Conservation (phyloP, 2,888 invertebrate genomes). For the Encarsia formosa region DNA sequence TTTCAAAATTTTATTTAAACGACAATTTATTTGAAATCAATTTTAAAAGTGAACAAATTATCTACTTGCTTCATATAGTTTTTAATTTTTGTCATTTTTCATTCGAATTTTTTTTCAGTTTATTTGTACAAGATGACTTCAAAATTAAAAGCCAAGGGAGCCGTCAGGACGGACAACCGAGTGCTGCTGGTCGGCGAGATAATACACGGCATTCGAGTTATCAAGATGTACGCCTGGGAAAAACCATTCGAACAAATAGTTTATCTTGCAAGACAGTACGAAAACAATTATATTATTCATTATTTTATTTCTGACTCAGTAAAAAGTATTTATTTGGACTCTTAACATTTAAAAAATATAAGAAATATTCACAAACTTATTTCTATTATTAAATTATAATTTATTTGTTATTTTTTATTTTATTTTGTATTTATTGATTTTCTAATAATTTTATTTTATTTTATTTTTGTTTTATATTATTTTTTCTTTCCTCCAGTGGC, state of each 20-base stretch:
- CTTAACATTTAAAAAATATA: background rate
- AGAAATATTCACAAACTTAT: too few species aligned
- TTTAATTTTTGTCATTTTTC: too few species aligned
- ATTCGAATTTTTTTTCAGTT: conserved; percentile 49
- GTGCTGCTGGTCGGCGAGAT: conserved; percentile 77
- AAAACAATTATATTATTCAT: background rate
- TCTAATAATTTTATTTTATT: too few species aligned
- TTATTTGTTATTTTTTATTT: too few species aligned
- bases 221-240: conserved; percentile 87
- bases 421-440: too few species aligned
- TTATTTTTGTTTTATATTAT: too few species aligned
- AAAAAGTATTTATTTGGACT: background rate
- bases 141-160: conserved; percentile 51
- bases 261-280: conserved; percentile 63
- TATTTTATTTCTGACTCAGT: background rate
- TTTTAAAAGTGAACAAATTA: too few species aligned
- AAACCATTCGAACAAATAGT: conserved; percentile 70
- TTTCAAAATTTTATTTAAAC: too few species aligned
- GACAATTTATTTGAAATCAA: too few species aligned
- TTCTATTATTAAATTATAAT: too few species aligned
- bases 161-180: conserved; percentile 63
- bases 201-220: conserved; percentile 72
- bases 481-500: too few species aligned
- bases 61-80: too few species aligned
- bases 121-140: conserved; percentile 53